Evolutionary conservation across 2,113 vertebrate species (phyloP), one percentile per base, ranked within the genome.

Genomic region (Solenodon paradoxus): DNA sequence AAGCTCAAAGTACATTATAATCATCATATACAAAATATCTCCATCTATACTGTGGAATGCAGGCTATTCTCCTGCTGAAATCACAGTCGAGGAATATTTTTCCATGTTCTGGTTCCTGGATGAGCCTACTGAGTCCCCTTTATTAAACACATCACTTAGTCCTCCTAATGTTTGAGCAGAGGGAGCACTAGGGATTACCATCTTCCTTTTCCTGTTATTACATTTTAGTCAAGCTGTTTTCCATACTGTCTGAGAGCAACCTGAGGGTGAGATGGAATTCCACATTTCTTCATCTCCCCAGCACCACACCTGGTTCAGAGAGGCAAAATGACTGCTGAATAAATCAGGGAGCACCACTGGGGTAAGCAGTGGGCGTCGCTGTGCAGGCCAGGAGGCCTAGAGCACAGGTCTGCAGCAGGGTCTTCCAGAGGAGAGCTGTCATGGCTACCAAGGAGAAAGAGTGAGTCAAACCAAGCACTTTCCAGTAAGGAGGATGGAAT

Each of bases 341-440:
- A 38, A 17, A 45, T 11, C 6, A 32, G 45, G 3, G 12, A 40
- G 19, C 45, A 19, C 1, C 3, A 8, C 1, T 15, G 24, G 20
- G 72, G 51, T 42, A 15, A 22, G 32, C 4, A 16, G 2, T 0
- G n/a, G n/a, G n/a, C n/a, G n/a, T n/a, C n/a, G n/a, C n/a, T n/a
- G n/a, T n/a, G 3, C 7, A 51, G 9, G 35, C 7, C n/a, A 4
- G 2, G 57, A 51, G n/a, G 22, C 24, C 38, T 5, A 28, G 4
- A 32, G 30, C 42, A 12, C 0, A 16, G 13, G 8, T 17, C 16
- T 30, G 26, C 0, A 38, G 59, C 42, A 74, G 42, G 4, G 38
- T 24, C 35, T 35, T 17, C 19, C 4, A n/a, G 10, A 15, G 32
- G 74, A 42, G 9, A 51, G 17, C 1, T 7, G 7, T 16, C 28